Evolutionary conservation across 2,888 invertebrate species (phyloP), one percentile per base, ranked within the genome.

Genomic region (Zeuzera pyrina): DNA sequence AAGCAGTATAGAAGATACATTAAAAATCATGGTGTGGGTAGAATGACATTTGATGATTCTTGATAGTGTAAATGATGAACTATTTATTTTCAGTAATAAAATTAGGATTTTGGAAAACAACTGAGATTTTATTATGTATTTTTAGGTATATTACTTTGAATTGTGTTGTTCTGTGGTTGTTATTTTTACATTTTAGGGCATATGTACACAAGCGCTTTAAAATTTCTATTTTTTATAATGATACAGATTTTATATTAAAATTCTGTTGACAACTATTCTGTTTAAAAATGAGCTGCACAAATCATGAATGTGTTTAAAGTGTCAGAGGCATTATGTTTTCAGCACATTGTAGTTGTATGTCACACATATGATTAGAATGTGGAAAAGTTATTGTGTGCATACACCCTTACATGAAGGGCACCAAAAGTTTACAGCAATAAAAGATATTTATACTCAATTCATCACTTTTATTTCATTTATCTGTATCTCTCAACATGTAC

Each of bases 31-130:
- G 95, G 95, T 2, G 89, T 93, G 0, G 92, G 94, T 1, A 87
- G 95, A 57, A 93, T 97, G 85, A 93, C 93, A n/a, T 97, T 97
- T 67, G 94, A 93, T 52, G 93, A 94, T 62, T 92, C 88, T 33
- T 88, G 81, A 84, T 55, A 35, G 11, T 24, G 12, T 30, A 33
- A n/a, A 33, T 34, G 33, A 38, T 34, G n/a, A n/a, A n/a, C n/a
- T 28, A 21, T 33, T 36, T 36, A 36, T 31, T 31, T 30, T n/a
- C 16, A 12, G 22, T 16, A 25, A 25, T 25, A 12, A 25, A 25
- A 25, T 12, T 3, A 25, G 12, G 25, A 25, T 25, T 12, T 25
- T 25, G 12, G 7, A 25, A 25, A 8, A 25, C 11, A 25, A 25
- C 3, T 25, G 25, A 25, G 25, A 12, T 25, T 25, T 25, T 25